phyloP scores from a whole-genome alignment of 2,113 vertebrate species.

The Poeciliopsis prolifica region DNA sequence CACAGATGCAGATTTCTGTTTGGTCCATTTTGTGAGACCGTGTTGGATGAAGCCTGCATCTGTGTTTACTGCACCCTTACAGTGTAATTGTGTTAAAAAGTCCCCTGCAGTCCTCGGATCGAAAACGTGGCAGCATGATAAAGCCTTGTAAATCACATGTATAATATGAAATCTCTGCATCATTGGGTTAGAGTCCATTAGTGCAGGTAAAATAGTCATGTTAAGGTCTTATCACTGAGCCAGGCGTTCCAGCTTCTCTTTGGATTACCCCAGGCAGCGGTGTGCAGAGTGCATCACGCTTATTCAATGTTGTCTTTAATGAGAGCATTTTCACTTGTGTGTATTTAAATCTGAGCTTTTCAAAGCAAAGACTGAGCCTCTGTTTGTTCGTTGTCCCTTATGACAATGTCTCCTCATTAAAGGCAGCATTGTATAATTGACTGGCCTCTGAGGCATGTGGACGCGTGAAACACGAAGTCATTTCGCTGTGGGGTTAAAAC shows the following conservation, averaged over 20 bases:
- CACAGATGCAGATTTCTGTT: slow-evolving; percentile 48
- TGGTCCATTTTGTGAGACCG: slow-evolving; percentile 62
- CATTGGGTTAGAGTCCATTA: slow-evolving; percentile 41
- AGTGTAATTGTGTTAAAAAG: slow-evolving; percentile 61
- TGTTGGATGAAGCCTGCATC: slow-evolving; percentile 46
- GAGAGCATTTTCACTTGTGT: slow-evolving; percentile 14
- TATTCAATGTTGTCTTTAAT: slow-evolving; percentile 18
- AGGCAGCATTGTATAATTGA: slow-evolving; percentile 14
- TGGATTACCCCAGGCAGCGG: not conserved
- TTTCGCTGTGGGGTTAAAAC: slow-evolving; percentile 16
- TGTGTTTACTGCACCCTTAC: slow-evolving; percentile 56
- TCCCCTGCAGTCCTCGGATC: slow-evolving; percentile 32
- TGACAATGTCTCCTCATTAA: slow-evolving; percentile 36
- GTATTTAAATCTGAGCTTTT: not conserved
- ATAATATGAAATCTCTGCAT: slow-evolving; percentile 13
- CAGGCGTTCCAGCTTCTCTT: slow-evolving; percentile 5
- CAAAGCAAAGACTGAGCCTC: not conserved
- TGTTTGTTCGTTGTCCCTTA: slow-evolving; percentile 13
- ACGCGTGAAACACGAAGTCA: slow-evolving; percentile 35
- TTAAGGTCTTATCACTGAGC: slow-evolving; percentile 18
- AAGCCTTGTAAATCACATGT: slow-evolving; percentile 37
- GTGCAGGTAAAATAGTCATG: slow-evolving; percentile 19
- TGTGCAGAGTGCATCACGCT: not conserved
- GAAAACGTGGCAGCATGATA: slow-evolving; percentile 46
- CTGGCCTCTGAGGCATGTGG: slow-evolving; percentile 31